phyloP scores from a whole-genome alignment of 1,140 invertebrate genomes.

The Aphis craccivora region DNA sequence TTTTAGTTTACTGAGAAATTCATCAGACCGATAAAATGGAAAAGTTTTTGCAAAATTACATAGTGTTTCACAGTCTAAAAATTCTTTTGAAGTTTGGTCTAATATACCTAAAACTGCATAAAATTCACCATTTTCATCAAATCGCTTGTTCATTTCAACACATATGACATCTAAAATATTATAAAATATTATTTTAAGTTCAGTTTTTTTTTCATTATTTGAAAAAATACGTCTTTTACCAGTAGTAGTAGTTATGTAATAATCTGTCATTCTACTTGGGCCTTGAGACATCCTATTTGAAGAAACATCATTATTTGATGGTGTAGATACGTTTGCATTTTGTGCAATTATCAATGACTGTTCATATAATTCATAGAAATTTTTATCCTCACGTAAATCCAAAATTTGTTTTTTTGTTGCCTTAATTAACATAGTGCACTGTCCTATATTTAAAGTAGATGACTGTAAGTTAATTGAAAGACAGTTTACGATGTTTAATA shows the following conservation, averaged over 20 bases:
- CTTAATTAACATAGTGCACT: background rate
- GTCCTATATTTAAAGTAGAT: slow-evolving; percentile 6
- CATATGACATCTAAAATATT: slow-evolving; percentile 1
- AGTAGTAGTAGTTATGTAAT: background rate
- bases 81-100: background rate
- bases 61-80: too few species aligned
- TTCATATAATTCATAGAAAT: background rate
- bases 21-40: too few species aligned
- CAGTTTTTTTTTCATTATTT: background rate
- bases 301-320: too few species aligned
- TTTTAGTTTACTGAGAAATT: too few species aligned
- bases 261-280: background rate
- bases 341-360: background rate
- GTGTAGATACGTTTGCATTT: background rate
- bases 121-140: background rate
- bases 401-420: background rate
- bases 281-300: too few species aligned
- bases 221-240: background rate
- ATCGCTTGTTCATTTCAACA: background rate
- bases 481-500: background rate
- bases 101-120: background rate
- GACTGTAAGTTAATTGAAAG: background rate
- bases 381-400: background rate
- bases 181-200: background rate
- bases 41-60: too few species aligned